Evolutionary conservation across 2,113 vertebrate species (phyloP).

Genomic region (Thamnophis sirtalis): DNA sequence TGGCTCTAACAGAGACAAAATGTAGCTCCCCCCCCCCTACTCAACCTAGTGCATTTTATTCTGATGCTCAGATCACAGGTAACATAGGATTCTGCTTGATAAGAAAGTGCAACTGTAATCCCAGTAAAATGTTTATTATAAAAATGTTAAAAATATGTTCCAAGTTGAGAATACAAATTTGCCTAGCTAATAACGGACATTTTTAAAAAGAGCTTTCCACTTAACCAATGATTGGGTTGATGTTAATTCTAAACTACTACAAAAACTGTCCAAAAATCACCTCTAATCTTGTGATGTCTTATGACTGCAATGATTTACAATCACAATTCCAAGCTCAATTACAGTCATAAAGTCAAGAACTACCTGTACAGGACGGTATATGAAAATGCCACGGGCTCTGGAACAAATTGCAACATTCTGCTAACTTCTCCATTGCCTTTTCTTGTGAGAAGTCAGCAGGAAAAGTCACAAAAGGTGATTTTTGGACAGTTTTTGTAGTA

Average conservation of each 20-base stretch:
- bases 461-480: not conserved
- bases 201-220: not conserved
- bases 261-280: not conserved
- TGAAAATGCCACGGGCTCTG: not conserved
- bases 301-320: not conserved
- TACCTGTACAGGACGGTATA: not conserved
- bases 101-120: not conserved
- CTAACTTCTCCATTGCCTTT: not conserved
- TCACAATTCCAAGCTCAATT: not conserved
- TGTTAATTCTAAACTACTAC: not conserved
- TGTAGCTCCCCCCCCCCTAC: conserved; percentile 27
- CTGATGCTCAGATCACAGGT: not conserved
- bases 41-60: conserved; percentile 28
- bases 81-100: not conserved
- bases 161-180: not conserved
- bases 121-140: not conserved
- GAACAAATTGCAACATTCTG: not conserved
- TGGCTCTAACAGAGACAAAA: conserved; percentile 52
- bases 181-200: not conserved
- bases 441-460: not conserved
- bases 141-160: not conserved
- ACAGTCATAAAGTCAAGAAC: not conserved
- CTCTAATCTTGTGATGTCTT: not conserved
- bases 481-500: not conserved
- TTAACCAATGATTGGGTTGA: not conserved